Conservation (phyloP, 2,797 vertebrate genomes). For the Steatocranus sp. region DNA sequence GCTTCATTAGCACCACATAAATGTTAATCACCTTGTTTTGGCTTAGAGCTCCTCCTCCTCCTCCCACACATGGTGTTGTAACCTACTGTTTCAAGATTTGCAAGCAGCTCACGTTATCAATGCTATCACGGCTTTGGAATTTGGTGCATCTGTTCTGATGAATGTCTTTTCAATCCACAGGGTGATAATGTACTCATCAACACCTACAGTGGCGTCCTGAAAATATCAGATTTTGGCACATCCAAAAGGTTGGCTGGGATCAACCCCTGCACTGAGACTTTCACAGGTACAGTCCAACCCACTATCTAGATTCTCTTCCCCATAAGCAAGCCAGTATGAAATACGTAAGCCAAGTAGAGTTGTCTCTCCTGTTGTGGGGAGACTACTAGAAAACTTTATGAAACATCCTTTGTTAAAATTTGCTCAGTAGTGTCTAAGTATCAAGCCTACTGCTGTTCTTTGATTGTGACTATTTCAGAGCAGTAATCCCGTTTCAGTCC, state of each 20-base stretch:
- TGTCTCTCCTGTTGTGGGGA: background rate
- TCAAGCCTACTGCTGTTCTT: background rate
- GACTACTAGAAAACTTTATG: background rate
- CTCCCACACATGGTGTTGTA: background rate
- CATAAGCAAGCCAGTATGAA: background rate
- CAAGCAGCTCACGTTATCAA: background rate
- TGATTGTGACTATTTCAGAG: background rate
- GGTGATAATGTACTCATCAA: conserved; percentile 99
- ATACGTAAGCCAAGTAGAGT: background rate
- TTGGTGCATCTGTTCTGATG: background rate
- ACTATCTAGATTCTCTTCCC: background rate
- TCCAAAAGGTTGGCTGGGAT: conserved; percentile 97
- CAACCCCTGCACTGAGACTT: conserved; percentile 97
- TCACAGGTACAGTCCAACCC: conserved; percentile 83
- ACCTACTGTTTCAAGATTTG: conserved; percentile 1
- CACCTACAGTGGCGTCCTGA: conserved; percentile 97
- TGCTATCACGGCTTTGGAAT: background rate
- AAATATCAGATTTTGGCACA: conserved; percentile 98
- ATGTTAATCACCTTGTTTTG: conserved; percentile 57
- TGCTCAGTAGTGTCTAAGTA: background rate
- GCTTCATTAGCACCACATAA: background rate
- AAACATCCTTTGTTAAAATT: background rate
- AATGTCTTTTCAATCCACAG: conserved; percentile 60
- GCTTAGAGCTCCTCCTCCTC: background rate
- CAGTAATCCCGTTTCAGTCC: background rate